Percentiles rank a stretch among this genome's conserved stretches.
phyloP scores from a whole-genome alignment of 2,113 vertebrate genomes.

The Pygoscelis adeliae region DNA sequence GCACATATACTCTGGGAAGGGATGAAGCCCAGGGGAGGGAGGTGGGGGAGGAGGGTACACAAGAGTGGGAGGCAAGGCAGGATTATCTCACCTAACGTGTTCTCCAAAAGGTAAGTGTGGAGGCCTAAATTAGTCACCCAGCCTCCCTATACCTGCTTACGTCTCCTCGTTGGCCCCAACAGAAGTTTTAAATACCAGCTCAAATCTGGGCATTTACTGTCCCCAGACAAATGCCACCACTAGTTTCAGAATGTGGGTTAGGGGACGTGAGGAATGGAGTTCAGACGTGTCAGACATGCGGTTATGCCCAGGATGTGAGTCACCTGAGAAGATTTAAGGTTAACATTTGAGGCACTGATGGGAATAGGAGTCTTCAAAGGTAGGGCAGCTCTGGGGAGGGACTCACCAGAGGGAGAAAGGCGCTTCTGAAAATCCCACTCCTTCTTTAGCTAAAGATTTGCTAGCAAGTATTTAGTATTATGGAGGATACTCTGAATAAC shows the following conservation, averaged over 20 bases:
- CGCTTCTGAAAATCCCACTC: neutral
- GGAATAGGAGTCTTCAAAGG: fast-evolving
- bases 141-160: neutral
- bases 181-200: neutral
- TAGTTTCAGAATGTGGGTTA: neutral
- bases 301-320: neutral
- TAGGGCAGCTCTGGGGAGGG: neutral
- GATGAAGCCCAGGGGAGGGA: neutral
- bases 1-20: fast-evolving
- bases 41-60: neutral
- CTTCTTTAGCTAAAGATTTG: neutral
- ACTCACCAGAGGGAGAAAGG: fast-evolving
- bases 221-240: neutral
- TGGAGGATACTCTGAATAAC: neutral
- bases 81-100: neutral
- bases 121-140: neutral
- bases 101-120: neutral
- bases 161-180: neutral
- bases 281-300: neutral
- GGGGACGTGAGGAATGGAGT: neutral
- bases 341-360: neutral
- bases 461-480: neutral
- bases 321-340: neutral
- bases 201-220: neutral
- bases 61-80: neutral